Base-by-base conservation (phyloP, 2,888 invertebrate genomes). In the Heliconius hortense region DNA sequence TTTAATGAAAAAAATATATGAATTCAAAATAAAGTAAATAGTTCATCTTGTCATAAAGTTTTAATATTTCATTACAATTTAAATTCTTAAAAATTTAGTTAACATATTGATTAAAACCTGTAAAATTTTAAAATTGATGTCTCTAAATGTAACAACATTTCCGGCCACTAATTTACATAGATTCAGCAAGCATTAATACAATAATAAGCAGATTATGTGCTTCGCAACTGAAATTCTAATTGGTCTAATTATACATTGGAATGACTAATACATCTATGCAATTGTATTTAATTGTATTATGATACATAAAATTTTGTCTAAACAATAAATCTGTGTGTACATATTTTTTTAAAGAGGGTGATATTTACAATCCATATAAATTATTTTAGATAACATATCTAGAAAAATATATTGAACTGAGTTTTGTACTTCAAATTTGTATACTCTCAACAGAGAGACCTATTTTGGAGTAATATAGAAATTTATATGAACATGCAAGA, bases 191-290 rank as follows among this genome's bases (percentile, higher is more conserved):
- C 15, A 11, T 48, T 69, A 62, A 62, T 48, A 24, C 68, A 62
- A 62, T n/a, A 5, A 48, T 35, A 48, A 48, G 48, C 24, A 31
- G 60, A 60, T 68, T 48, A 53, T 24, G 5, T 67, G 67, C 67
- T 62, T 35, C 11, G 62, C 31, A 31, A 7, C 60, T 69, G 31
- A 68, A 59, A 69, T 74, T 74, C 48, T 69, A 74, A 69, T 74
- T 74, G 67, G 48, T 62, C 28, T 31, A 69, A 74, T 48, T 69
- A 60, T 60, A 26, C 15, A 60, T 21, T 31, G n/a, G 15, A 35
- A 53, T 69, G n/a, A 56, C 35, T 21, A 48, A 48, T 48, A 53
- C n/a, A 31, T 28, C n/a, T 53, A 28, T 31, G 21, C 28, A n/a
- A 31, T 69, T 8, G 10, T 70, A 56, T 69, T 48, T 4, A 13